Percentiles rank a stretch among this genome's conserved stretches.
Conservation (phyloP, 2,888 invertebrate species). For the Dolichopus griseipennis region DNA sequence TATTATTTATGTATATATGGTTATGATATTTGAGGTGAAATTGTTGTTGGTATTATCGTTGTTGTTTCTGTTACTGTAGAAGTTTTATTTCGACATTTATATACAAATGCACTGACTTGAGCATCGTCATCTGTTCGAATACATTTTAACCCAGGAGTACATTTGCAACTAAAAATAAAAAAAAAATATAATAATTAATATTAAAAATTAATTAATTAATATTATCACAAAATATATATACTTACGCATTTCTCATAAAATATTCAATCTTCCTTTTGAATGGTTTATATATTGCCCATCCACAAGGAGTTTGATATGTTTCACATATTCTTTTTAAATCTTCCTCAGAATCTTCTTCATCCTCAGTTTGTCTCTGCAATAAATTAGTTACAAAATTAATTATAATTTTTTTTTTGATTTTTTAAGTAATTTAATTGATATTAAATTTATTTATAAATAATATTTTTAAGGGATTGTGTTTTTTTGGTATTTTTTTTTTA, state of each 20-base stretch:
- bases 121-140: constrained; percentile 49
- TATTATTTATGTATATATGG: background rate
- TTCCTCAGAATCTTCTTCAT: background rate
- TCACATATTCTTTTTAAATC: background rate
- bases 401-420: background rate
- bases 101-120: constrained; percentile 51
- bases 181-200: no score
- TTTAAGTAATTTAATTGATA: no score
- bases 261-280: constrained; percentile 45
- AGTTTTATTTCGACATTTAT: constrained; percentile 42
- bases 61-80: background rate
- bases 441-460: no score
- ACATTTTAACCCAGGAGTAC: constrained; percentile 44
- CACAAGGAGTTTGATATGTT: constrained; percentile 44
- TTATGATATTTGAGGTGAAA: background rate
- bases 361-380: constrained; percentile 16
- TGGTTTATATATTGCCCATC: constrained; percentile 53
- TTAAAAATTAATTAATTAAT: no score
- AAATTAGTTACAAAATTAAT: background rate
- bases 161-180: constrained; percentile 45
- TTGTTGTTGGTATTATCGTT: background rate
- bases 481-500: no score
- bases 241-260: constrained; percentile 54
- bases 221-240: constrained; percentile 17
- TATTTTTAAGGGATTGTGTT: no score